Evolutionary conservation across 2,888 invertebrate genomes (phyloP).

Genomic region (Perithous albicinctus): DNA sequence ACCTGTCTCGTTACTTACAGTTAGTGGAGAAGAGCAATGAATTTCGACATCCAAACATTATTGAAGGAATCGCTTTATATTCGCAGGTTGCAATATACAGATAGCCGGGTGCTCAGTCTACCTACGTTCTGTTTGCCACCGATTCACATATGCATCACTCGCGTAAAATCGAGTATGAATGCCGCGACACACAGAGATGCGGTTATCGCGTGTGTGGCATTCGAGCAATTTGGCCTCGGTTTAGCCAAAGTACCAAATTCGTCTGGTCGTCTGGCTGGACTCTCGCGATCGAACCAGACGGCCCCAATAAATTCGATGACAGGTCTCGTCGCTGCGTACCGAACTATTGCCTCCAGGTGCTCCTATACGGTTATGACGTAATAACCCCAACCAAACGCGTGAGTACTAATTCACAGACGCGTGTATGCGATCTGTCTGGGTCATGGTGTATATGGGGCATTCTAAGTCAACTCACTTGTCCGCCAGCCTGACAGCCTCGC

Average conservation of each 20-base stretch:
- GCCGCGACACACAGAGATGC: slow-evolving; percentile 37
- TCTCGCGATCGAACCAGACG: slow-evolving; percentile 67
- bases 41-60: slow-evolving; percentile 52
- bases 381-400: slow-evolving; percentile 78
- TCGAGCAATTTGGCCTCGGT: slow-evolving; percentile 55
- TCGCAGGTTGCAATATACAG: slow-evolving; percentile 7
- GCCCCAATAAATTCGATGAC: slow-evolving; percentile 78
- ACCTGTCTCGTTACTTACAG: slow-evolving; percentile 51
- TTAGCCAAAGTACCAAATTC: slow-evolving; percentile 64
- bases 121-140: slow-evolving; percentile 46
- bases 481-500: too few species aligned
- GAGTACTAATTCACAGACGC: slow-evolving; percentile 77
- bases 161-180: slow-evolving; percentile 47
- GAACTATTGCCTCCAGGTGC: slow-evolving; percentile 81
- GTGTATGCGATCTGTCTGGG: slow-evolving; percentile 52
- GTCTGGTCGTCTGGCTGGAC: slow-evolving; percentile 69
- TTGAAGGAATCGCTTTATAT: slow-evolving; percentile 37
- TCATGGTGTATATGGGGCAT: too few species aligned
- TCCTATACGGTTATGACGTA: slow-evolving; percentile 79
- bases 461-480: too few species aligned
- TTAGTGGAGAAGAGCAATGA: slow-evolving; percentile 37
- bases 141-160: slow-evolving; percentile 37
- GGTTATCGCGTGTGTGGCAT: slow-evolving; percentile 49
- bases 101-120: background rate
- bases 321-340: slow-evolving; percentile 74